A percentile compares a stretch with the other conserved stretches of the same genome.
Evolutionary conservation across 2,797 vertebrate species (phyloP).

Genomic region (Geotrypetes seraphini): DNA sequence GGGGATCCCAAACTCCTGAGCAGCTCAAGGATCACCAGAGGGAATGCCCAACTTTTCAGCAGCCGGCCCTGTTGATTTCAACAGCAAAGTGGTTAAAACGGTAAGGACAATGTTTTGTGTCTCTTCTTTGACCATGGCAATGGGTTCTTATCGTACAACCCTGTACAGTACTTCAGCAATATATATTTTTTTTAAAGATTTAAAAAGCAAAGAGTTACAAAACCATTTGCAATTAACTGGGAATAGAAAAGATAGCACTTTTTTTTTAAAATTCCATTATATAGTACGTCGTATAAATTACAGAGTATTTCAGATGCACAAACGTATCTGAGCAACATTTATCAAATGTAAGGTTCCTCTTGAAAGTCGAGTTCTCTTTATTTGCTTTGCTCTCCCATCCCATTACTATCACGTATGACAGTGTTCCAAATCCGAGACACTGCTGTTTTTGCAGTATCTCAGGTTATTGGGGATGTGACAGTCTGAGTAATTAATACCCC

Average conservation of each 20-base stretch:
- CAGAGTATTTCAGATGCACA: constrained; percentile 85
- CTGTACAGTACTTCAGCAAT: constrained; percentile 87
- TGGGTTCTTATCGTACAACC: constrained; percentile 67
- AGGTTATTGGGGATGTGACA: constrained; percentile 95
- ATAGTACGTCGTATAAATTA: constrained; percentile 99
- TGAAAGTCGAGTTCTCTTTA: constrained; percentile 29
- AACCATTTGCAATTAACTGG: constrained; percentile 81
- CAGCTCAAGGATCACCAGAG: no score
- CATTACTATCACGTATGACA: constrained; percentile 76
- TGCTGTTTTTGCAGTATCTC: constrained; percentile 88
- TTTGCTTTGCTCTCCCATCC: background rate
- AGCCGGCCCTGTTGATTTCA: constrained; percentile 39
- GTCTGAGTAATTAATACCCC: constrained; percentile 94
- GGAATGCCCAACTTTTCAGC: no score
- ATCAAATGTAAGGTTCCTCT: constrained; percentile 63
- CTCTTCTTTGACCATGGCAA: constrained; percentile 52
- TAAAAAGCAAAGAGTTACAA: constrained; percentile 93
- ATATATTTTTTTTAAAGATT: constrained; percentile 63
- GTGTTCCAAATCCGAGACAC: constrained; percentile 84
- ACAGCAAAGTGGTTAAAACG: constrained; percentile 53
- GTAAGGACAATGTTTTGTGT: constrained; percentile 47
- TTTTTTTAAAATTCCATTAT: constrained; percentile 82
- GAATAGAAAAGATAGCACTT: constrained; percentile 97
- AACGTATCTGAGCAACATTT: constrained; percentile 69
- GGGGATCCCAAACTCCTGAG: no score